Conservation (phyloP, 1,140 invertebrate species). For the Stegodyphus mimosarum region DNA sequence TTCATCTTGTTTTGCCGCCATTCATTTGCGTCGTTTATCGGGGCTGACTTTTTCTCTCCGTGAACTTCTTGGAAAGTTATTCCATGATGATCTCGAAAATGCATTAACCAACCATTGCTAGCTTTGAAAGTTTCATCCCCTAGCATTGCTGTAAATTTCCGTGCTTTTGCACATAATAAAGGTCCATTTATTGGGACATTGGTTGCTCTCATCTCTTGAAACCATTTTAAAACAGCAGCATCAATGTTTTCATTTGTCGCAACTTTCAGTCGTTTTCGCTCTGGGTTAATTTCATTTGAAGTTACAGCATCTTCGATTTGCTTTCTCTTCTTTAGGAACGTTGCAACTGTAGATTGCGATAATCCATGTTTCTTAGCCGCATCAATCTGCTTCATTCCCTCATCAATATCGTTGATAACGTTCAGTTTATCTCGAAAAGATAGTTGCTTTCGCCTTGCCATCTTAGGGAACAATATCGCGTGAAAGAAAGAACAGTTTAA, state of each 20-base stretch:
- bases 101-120: no score
- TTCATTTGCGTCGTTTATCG: neutral
- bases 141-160: constrained; percentile 4
- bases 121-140: neutral
- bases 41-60: no score
- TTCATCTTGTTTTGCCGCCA: neutral
- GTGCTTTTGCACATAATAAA: constrained; percentile 4
- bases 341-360: neutral
- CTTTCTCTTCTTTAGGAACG: neutral
- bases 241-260: constrained; percentile 7
- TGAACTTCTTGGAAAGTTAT: no score
- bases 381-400: neutral
- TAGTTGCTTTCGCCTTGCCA: neutral
- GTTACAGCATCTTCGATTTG: neutral
- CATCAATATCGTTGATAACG: neutral
- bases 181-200: neutral
- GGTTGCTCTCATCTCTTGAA: neutral
- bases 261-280: constrained; percentile 7
- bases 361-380: neutral
- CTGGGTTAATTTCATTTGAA: constrained; percentile 4
- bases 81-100: no score
- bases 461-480: no score
- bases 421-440: constrained; percentile 18
- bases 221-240: constrained; percentile 7
- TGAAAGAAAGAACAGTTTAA: no score